Base-by-base conservation (phyloP, 2,113 vertebrate species). In the Hippolais icterina region DNA sequence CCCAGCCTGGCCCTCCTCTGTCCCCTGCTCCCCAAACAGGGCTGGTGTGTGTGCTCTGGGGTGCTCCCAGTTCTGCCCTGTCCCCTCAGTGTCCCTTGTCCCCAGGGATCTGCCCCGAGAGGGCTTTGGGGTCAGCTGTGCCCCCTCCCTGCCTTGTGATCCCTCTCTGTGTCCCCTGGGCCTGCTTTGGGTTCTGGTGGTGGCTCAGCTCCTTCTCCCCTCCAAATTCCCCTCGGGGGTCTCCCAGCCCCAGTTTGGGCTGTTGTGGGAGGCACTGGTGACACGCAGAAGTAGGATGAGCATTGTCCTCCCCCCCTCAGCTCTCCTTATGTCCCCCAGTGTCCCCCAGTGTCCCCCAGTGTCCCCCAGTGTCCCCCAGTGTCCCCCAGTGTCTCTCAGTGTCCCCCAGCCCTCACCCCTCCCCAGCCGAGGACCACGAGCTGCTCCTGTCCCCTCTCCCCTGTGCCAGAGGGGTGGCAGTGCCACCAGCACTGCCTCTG, bases 21-120 rank as follows among this genome's bases (percentile, higher is more conserved):
- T n/a, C 46, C 47, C 53, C n/a, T 4, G 16, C 7, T 8, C 12
- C 28, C 15, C 5, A 2, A 0, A 20, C 31, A 1, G 3, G n/a
- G n/a, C n/a, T n/a, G n/a, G n/a, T n/a, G 42, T 17, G 56, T 76
- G 49, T 2, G 0, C 44, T 14, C 16, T 6, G 12, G 35, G 21
- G 50, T 11, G 22, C 23, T 20, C 24, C 21, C 21, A 5, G 28
- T 52, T 46, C 61, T 69, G 35, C n/a, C 17, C 42, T 35, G 50
- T 42, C 41, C 8, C 37, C 25, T 41, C 23, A 31, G 5, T 49
- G 70, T 44, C 56, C 64, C 63, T 22, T 15, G 29, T 76, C 33
- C 65, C 64, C n/a, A 10, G 54, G 54, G 54, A 33, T 6, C 11
- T n/a, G 23, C 18, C 56, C 42, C 41, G 29, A 21, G 15, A 12